Conservation (phyloP, 2,113 vertebrate genomes). For the Cynoglossus semilaevis region DNA sequence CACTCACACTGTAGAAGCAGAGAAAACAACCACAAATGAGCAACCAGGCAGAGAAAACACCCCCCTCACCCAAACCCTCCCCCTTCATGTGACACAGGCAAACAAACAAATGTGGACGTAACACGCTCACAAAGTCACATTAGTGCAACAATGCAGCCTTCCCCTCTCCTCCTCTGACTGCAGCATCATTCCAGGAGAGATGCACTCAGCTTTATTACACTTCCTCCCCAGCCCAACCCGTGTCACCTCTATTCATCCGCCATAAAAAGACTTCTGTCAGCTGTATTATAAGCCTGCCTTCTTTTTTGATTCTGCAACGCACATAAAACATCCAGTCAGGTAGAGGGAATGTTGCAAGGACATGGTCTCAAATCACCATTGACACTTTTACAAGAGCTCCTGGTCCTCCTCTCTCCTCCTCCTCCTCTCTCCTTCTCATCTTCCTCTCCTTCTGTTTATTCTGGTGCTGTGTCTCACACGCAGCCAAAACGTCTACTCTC, state of each 20-base stretch:
- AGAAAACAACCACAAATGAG: slow-evolving; percentile 20
- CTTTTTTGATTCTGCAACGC: slow-evolving; percentile 64
- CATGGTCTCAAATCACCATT: slow-evolving; percentile 61
- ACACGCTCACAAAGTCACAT: too few relatives aligned
- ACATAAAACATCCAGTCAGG: slow-evolving; percentile 72
- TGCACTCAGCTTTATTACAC: slow-evolving; percentile 79
- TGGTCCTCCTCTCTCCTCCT: slow-evolving; percentile 21
- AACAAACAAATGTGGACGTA: too few relatives aligned
- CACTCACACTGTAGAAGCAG: slow-evolving; percentile 38
- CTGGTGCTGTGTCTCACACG: slow-evolving; percentile 14
- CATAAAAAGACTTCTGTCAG: slow-evolving; percentile 77
- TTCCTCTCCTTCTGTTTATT: slow-evolving; percentile 15
- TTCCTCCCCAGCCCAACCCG: slow-evolving; percentile 14
- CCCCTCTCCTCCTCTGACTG: slow-evolving; percentile 7
- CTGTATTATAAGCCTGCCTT: slow-evolving; percentile 68
- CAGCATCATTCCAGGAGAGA: slow-evolving; percentile 67
- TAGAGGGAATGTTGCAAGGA: slow-evolving; percentile 67
- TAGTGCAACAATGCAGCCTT: too few relatives aligned
- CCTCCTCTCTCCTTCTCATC: slow-evolving; percentile 10
- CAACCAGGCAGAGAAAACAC: too few relatives aligned
- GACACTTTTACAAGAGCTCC: slow-evolving; percentile 58
- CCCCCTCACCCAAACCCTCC: neutral
- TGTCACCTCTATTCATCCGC: slow-evolving; percentile 50
- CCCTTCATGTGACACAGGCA: too few relatives aligned
- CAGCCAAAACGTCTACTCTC: slow-evolving; percentile 33